Evolutionary conservation across 2,888 invertebrate genomes (phyloP), one percentile per base, ranked within the genome.

Genomic region (Mythimna loreyi): DNA sequence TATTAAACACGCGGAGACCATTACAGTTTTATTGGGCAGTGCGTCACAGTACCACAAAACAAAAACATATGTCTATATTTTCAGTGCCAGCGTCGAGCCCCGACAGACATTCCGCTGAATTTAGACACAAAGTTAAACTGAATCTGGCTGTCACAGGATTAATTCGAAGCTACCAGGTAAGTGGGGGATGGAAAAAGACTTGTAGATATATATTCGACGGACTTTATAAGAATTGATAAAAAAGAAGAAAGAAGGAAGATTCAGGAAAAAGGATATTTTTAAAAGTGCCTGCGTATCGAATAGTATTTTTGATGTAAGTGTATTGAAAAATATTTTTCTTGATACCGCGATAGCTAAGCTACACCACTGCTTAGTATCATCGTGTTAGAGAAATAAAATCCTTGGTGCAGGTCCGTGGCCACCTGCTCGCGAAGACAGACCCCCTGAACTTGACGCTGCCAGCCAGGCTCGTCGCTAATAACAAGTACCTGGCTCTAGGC

Each of bases 391-490:
- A 33, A 5, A 4, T 25, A 33, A 40, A 23, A 50, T 43, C 53
- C 5, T 47, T 55, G 7, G 21, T 50, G 47, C 97, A 99, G 98
- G 96, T 97, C 79, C 97, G 98, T 80, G 98, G 98, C 69, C 98
- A 98, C 92, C 97, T 98, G 87, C 96, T 98, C 84, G 98, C 98
- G 56, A 97, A 97, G 89, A 96, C 97, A 80, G 99, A 99, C 93
- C 99, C 99, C 6, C 95, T 99, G 78, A 97, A 97, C 81, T 97
- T 99, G 84, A 90, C 93, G 8, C 50, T 93, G 21, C 91, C 91
- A 0, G 94, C 92, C 25, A 69, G 79, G 9, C 90, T 91, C 81
- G 61, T 94, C n/a, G 72, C 84, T 0, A 82, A 87, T 13, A 60
- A 78, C 21, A 85, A 78, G 45, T 36, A 68, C 3, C 62, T 86